phyloP scores from a whole-genome alignment of 2,888 invertebrate genomes.

The Drosophila paramelanica region DNA sequence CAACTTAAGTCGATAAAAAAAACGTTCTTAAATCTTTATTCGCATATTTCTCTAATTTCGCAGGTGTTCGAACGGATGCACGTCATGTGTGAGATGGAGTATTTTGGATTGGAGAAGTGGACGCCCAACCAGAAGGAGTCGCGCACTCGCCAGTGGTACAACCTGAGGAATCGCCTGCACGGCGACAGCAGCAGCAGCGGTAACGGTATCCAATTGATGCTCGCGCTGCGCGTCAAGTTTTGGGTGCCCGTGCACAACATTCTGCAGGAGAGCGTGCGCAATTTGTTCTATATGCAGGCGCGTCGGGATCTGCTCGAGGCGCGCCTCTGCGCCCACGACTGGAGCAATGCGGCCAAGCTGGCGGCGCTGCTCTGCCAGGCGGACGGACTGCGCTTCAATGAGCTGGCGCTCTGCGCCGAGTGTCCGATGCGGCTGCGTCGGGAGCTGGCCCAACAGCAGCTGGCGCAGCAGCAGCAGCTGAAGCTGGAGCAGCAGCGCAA shows the following conservation, averaged over 20 bases:
- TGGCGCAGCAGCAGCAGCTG: slow-evolving; percentile 51
- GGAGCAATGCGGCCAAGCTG: slow-evolving; percentile 89
- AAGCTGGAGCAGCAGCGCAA: slow-evolving; percentile 75
- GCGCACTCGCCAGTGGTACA: slow-evolving; percentile 93
- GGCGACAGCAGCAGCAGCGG: slow-evolving; percentile 81
- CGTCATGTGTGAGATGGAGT: slow-evolving; percentile 94
- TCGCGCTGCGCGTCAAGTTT: slow-evolving; percentile 90
- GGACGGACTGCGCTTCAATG: slow-evolving; percentile 83
- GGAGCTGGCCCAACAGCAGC: slow-evolving; percentile 68
- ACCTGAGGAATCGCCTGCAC: slow-evolving; percentile 89
- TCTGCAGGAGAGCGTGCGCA: slow-evolving; percentile 92
- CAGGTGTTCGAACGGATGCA: slow-evolving; percentile 94
- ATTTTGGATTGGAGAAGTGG: slow-evolving; percentile 91
- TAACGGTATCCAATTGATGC: slow-evolving; percentile 81
- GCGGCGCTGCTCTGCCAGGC: slow-evolving; percentile 91
- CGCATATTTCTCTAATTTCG: slow-evolving; percentile 50
- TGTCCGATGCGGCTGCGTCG: slow-evolving; percentile 81
- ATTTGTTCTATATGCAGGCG: slow-evolving; percentile 94
- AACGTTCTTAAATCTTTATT: too few relatives aligned
- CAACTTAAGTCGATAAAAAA: too few relatives aligned
- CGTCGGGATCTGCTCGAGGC: slow-evolving; percentile 91
- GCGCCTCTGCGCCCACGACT: slow-evolving; percentile 89
- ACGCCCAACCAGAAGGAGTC: slow-evolving; percentile 86
- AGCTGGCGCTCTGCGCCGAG: slow-evolving; percentile 78
- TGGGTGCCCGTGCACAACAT: slow-evolving; percentile 96